These are phyloP conservation scores for Apteryx owenii DNA, from an alignment of 2,113 vertebrate species.

Conservation along the genomic window DNA sequence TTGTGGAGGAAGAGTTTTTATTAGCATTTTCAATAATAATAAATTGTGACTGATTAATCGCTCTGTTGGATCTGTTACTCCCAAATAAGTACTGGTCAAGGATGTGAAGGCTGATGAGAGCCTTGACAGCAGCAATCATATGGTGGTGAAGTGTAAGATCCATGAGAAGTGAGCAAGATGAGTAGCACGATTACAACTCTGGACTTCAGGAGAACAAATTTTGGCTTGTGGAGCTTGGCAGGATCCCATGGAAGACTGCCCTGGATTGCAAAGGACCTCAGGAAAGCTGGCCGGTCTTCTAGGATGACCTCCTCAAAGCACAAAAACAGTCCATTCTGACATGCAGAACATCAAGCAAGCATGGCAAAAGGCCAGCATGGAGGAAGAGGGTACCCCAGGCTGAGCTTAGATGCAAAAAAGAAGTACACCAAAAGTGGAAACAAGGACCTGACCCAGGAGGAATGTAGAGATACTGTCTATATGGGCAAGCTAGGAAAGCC, in stretches of 20 bases:
- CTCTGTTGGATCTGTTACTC: neutral
- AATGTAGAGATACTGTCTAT: neutral
- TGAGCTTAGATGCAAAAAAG: neutral
- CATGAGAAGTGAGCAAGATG: neutral
- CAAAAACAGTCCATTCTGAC: neutral
- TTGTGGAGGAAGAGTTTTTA: neutral
- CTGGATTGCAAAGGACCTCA: neutral
- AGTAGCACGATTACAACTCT: neutral
- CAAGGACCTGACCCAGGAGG: neutral
- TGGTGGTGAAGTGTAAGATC: neutral
- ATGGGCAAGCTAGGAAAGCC: neutral
- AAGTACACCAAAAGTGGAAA: neutral
- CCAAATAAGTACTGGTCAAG: neutral
- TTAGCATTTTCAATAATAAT: neutral
- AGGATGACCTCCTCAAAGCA: neutral
- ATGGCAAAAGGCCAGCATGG: neutral
- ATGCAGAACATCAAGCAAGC: neutral
- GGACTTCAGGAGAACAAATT: neutral
- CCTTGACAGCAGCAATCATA: neutral
- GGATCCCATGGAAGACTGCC: neutral
- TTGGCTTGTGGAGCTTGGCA: neutral
- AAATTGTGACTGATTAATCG: neutral
- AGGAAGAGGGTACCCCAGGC: neutral
- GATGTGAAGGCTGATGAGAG: neutral
- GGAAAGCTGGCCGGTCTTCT: neutral